Conservation (phyloP, 2,888 invertebrate species). For the Platycnemis pennipes region DNA sequence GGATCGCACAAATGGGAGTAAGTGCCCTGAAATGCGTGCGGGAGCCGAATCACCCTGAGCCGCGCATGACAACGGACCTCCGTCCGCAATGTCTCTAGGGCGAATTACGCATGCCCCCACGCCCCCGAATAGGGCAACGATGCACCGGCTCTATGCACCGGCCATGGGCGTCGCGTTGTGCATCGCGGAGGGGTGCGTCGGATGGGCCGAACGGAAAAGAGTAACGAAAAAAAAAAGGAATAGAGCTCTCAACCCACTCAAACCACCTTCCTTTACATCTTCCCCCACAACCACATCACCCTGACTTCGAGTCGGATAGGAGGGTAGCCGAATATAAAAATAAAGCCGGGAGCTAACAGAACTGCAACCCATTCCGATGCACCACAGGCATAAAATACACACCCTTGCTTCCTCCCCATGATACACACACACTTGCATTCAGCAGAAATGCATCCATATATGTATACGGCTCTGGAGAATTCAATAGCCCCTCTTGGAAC, state of each 20-base stretch:
- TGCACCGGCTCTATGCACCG: neutral
- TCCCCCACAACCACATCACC: neutral
- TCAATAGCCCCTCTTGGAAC: slow-evolving; percentile 44
- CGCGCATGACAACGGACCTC: neutral
- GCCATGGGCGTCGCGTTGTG: neutral
- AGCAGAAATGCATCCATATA: slow-evolving; percentile 62
- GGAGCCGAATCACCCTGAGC: neutral
- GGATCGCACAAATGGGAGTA: neutral
- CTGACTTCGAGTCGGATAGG: neutral
- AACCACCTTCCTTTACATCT: neutral
- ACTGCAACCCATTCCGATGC: slow-evolving; percentile 55
- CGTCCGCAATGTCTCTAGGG: slow-evolving; percentile 1
- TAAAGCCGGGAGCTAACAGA: slow-evolving; percentile 57
- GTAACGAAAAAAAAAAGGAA: slow-evolving; percentile 31
- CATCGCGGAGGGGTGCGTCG: slow-evolving; percentile 16
- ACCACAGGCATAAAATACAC: slow-evolving; percentile 56
- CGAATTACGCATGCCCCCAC: neutral
- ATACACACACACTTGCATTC: neutral
- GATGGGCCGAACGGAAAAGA: slow-evolving; percentile 60
- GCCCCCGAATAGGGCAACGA: neutral
- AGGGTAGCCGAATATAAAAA: slow-evolving; percentile 33
- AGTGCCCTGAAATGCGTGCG: neutral
- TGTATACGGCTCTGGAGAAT: slow-evolving; percentile 45
- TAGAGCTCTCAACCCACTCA: neutral
- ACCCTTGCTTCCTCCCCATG: neutral